Base-by-base conservation (phyloP, 2,113 vertebrate genomes). In the Capreolus pygargus region DNA sequence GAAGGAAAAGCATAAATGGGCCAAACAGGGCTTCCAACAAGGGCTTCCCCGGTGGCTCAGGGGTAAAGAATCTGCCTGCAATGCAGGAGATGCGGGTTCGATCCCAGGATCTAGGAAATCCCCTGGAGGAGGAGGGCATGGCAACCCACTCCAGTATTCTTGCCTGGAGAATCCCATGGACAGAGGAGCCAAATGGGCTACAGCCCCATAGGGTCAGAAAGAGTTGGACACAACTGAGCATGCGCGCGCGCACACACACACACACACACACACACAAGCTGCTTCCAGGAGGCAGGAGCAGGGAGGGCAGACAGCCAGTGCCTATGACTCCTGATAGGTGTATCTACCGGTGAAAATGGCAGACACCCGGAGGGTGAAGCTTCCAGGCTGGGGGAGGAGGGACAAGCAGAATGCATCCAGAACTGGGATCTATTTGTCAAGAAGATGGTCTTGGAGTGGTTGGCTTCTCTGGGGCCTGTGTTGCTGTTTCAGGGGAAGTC, bases 201-300 rank as follows among this genome's bases (percentile, higher is more conserved):
- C 10, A 58, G 57, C 23, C 23, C 57, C 57, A 58, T 58, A 58
- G 57, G 57, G 57, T 58, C 57, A 25, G 21, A 58, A 43, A 74
- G 70, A 76, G 36, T 14, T 0, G 0, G 36, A 43, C 36, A 43
- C 70, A 27, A 76, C 36, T 43, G 70, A 27, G 19, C 2, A 39
- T 39, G 0, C 14, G 0, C 6, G 4, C 3, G 45, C 2, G 4
- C 15, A 6, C 14, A 10, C 30, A 9, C 16, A 2, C 33, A 16
- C 61, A 33, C 27, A 16, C 28, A 7, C 60, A n/a, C 3, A 5
- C n/a, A 70, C 67, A 70, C 0, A 0, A 0, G 27, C 3, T 76
- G 36, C 70, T 76, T 86, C 28, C 1, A 0, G 64, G 64, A 88
- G n/a, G 23, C 8, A 12, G 8, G 30, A 93, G 39, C n/a, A 36